Base-by-base conservation (phyloP, 2,888 invertebrate species). In the Zaprionus bogoriensis region DNA sequence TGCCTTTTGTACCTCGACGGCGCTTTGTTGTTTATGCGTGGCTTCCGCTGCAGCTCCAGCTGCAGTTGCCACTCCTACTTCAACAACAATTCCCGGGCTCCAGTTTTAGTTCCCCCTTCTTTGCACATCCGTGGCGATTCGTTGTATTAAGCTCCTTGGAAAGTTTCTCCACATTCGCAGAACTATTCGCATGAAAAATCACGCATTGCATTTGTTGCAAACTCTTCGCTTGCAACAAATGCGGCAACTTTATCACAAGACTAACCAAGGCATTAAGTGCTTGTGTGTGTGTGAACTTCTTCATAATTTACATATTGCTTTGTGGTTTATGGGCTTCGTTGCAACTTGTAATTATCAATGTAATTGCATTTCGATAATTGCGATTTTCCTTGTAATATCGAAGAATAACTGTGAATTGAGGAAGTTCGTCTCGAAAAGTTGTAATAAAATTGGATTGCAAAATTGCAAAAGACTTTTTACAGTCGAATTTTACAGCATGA, bases 151-250 rank as follows among this genome's bases (percentile, higher is more conserved):
- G 65, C 59, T 74, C 41, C 42, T 50, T 41, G 39, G 48, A 25
- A 62, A 69, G 57, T 66, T 69, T 69, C 50, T 52, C 51, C 25
- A 50, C 36, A 54, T 50, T 48, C 22, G 30, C 9, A 57, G 10
- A 67, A 57, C 39, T 54, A 54, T 58, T 47, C 57, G 62, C 77
- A 46, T 77, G 77, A 80, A 77, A 80, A 80, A 74, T 77, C 80
- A 77, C 59, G 65, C 47, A 53, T 41, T 53, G 36, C 54, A 51
- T 61, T 67, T 66, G 51, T 67, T 66, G 51, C 39, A 44, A 66
- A 66, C 73, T 72, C 7, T 10, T 51, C 36, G 32, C 28, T 45
- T 42, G 30, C 28, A 41, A 44, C 63, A 62, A 67, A 68, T 62
- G 52, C 50, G n/a, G 39, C 36, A 69, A 63, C 52, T 69, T 57